Evolutionary conservation across 2,888 invertebrate species (phyloP).

Genomic region (Apamea monoglypha): DNA sequence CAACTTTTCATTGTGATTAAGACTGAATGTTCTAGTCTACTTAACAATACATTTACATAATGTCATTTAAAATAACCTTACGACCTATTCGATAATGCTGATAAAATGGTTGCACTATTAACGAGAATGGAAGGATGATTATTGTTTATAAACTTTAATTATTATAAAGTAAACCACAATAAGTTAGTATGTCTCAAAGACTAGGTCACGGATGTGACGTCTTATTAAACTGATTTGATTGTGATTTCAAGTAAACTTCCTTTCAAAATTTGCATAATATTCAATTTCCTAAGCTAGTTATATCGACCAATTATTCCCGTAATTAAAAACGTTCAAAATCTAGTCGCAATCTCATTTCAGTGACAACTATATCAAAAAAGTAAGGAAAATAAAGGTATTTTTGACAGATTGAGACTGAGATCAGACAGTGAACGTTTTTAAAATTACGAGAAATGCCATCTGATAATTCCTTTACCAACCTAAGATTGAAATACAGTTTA

Average conservation of each 20-base stretch:
- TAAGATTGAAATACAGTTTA: background rate
- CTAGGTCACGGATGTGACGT: constrained; percentile 4
- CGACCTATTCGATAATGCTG: constrained; percentile 7
- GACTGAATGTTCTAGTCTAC: background rate
- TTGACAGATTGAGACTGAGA: too few relatives aligned
- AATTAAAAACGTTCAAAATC: too few relatives aligned
- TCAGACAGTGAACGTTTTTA: too few relatives aligned
- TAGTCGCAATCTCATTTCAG: too few relatives aligned
- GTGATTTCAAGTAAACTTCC: background rate
- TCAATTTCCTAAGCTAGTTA: too few relatives aligned
- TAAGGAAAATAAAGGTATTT: too few relatives aligned
- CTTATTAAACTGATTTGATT: background rate
- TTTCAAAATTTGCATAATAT: too few relatives aligned
- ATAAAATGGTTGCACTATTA: constrained; percentile 11
- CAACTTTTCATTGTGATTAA: background rate
- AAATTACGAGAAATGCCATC: too few relatives aligned
- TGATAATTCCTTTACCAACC: background rate
- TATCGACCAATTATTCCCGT: too few relatives aligned
- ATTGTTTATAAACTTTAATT: background rate
- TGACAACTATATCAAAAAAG: too few relatives aligned
- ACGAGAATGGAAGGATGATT: background rate
- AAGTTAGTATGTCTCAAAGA: background rate
- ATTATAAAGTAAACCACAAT: background rate
- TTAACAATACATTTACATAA: background rate
- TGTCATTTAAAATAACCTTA: background rate